Percentiles rank a stretch among this genome's conserved stretches.
Conservation (phyloP, 2,888 invertebrate species). For the Blera fallax region DNA sequence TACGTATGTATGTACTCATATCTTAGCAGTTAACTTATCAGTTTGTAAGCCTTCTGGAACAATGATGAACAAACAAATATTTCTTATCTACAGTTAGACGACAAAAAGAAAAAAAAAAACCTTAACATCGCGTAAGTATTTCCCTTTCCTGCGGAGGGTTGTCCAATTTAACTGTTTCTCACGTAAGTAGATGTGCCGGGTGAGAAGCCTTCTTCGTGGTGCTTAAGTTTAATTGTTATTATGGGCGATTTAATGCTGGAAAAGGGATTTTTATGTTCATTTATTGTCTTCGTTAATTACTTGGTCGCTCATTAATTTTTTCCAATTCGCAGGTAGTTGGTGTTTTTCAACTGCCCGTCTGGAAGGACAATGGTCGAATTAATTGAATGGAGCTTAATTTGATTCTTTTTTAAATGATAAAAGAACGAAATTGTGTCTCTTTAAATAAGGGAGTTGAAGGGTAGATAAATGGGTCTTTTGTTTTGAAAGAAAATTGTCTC, state of each 20-base stretch:
- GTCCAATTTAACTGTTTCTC: not conserved
- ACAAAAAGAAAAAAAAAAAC: not conserved
- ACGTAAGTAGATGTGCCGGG: not conserved
- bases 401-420: not conserved
- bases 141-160: not conserved
- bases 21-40: not conserved
- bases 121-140: too few species aligned
- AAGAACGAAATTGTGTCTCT: not conserved
- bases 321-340: slow-evolving; percentile 16
- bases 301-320: slow-evolving; percentile 23
- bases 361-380: not conserved
- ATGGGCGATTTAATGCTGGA: not conserved
- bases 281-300: slow-evolving; percentile 20
- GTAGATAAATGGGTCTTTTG: not conserved
- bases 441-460: not conserved
- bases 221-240: slow-evolving; percentile 22
- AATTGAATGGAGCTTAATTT: not conserved
- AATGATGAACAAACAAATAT: not conserved
- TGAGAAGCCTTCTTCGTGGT: not conserved
- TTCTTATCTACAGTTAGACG: not conserved
- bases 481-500: too few species aligned
- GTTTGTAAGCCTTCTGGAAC: not conserved
- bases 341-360: not conserved
- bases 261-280: not conserved
- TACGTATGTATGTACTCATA: too few species aligned